These are phyloP conservation scores for Mobula hypostoma DNA, from an alignment of 2,113 vertebrate genomes.

Conservation along the genomic window DNA sequence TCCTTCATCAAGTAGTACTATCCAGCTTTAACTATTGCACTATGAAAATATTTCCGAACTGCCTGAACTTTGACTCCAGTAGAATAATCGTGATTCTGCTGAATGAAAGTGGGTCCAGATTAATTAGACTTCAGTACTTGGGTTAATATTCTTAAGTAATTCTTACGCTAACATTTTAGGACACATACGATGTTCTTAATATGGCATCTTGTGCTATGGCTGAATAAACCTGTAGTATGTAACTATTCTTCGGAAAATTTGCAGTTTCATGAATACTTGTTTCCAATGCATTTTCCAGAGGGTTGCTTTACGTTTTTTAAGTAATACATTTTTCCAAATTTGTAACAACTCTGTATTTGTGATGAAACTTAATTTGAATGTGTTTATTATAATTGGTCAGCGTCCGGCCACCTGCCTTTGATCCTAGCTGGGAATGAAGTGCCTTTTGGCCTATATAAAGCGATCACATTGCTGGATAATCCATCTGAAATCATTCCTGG, in stretches of 20 bases:
- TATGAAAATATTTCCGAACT: background rate
- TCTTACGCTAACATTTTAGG: background rate
- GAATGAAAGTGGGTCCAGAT: background rate
- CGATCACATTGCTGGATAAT: background rate
- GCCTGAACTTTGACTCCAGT: background rate
- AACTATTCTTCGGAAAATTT: background rate
- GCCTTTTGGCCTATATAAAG: background rate
- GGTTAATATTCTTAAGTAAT: background rate
- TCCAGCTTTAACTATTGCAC: background rate
- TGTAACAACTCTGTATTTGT: background rate
- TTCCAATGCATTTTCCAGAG: background rate
- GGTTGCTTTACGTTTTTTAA: background rate
- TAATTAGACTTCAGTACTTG: background rate
- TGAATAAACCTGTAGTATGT: background rate
- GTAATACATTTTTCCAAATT: background rate
- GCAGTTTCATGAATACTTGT: background rate
- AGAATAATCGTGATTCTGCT: background rate
- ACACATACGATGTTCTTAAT: background rate
- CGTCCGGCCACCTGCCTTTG: background rate
- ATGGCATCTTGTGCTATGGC: background rate
- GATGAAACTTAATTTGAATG: background rate
- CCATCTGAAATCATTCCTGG: background rate
- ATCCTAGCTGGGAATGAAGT: background rate
- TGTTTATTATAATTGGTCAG: background rate
- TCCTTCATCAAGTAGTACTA: constrained; percentile 1